A percentile compares a stretch with the other conserved stretches of the same genome.
Evolutionary conservation across 2,797 vertebrate species (phyloP).

Genomic region (Coilia nasus): DNA sequence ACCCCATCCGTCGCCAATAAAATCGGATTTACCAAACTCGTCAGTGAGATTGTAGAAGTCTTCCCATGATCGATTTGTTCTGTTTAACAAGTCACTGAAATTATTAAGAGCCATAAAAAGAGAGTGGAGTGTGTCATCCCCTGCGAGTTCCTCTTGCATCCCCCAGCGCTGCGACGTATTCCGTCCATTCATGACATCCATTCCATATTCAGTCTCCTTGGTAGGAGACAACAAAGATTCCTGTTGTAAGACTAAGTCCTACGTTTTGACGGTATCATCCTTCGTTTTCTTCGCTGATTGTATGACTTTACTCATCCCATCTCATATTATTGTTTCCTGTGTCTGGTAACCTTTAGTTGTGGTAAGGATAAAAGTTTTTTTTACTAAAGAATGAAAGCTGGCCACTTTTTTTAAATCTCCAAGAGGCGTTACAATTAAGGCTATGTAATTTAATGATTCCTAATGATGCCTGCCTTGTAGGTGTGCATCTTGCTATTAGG

Average conservation of each 20-base stretch:
- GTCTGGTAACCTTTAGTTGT: not conserved
- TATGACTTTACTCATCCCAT: not conserved
- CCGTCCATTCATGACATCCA: constrained; percentile 55
- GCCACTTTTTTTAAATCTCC: not conserved
- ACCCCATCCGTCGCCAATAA: constrained; percentile 72
- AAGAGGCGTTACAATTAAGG: not conserved
- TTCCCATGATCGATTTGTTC: constrained; percentile 59
- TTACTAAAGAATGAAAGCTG: not conserved
- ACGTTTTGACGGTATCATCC: not conserved
- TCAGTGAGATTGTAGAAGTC: constrained; percentile 52
- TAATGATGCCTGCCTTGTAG: not conserved
- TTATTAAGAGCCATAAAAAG: constrained; percentile 59
- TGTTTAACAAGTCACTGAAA: constrained; percentile 61
- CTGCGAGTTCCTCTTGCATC: constrained; percentile 65
- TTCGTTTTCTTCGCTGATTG: not conserved
- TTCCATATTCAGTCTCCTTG: constrained; percentile 48
- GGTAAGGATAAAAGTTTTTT: not conserved
- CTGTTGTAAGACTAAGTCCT: not conserved
- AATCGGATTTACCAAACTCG: constrained; percentile 53
- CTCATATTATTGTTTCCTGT: not conserved
- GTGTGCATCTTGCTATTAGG: not conserved
- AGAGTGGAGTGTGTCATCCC: constrained; percentile 52
- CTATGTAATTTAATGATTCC: not conserved
- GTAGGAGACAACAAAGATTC: not conserved
- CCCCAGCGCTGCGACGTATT: constrained; percentile 52